Percentiles rank a stretch among this genome's conserved stretches.
Evolutionary conservation across 2,113 vertebrate genomes (phyloP).

Genomic region (Orycteropus afer): DNA sequence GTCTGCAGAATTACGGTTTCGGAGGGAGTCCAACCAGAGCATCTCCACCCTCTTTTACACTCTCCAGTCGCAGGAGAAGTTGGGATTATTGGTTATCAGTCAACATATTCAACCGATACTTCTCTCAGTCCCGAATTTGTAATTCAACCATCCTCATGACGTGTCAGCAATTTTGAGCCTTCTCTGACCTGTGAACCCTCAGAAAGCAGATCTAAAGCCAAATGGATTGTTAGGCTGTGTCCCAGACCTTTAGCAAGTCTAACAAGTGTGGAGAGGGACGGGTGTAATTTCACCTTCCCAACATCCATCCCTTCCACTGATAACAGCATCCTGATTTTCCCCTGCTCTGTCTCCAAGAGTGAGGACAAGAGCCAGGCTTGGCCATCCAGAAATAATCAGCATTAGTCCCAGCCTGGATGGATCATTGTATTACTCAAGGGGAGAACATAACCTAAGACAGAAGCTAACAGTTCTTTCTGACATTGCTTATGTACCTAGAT

Average conservation of each 20-base stretch:
- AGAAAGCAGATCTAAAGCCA: constrained; percentile 13
- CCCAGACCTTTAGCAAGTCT: background rate
- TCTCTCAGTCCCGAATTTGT: background rate
- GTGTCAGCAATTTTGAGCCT: background rate
- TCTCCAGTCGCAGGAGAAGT: constrained; percentile 19
- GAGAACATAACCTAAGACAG: background rate
- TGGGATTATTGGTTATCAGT: background rate
- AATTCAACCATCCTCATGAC: constrained; percentile 30
- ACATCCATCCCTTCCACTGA: background rate
- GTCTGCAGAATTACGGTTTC: background rate
- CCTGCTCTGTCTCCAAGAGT: background rate
- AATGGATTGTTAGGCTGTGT: background rate
- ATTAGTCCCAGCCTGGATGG: background rate
- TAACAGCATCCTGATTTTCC: background rate
- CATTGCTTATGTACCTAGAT: background rate
- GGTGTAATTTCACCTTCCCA: background rate
- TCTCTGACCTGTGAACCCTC: background rate
- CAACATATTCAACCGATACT: background rate
- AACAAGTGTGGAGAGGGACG: background rate
- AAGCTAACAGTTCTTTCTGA: background rate
- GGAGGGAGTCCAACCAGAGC: background rate
- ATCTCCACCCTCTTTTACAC: background rate
- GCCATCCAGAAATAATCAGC: background rate
- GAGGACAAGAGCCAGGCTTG: background rate
- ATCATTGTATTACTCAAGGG: background rate